These are phyloP conservation scores for Chaetoderma sp. DNA, from an alignment of 2,888 invertebrate genomes.

Conservation along the genomic window DNA sequence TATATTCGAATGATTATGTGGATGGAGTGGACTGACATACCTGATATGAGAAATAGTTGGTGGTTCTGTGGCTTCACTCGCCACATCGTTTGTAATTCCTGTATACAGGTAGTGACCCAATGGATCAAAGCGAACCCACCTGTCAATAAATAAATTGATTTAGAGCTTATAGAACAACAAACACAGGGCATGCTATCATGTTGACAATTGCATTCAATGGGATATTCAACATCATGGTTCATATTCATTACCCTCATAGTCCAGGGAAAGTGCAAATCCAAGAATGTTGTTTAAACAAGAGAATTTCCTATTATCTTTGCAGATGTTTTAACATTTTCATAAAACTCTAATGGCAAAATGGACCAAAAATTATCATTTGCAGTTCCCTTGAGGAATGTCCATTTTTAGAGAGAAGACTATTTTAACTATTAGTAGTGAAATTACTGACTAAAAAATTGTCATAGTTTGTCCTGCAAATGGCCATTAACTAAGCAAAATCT, in stretches of 20 bases:
- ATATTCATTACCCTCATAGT: not conserved
- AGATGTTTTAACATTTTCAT: too few relatives aligned
- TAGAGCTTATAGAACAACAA: slow-evolving; percentile 23
- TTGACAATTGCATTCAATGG: not conserved
- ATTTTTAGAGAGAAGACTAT: too few relatives aligned
- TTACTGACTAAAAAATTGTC: too few relatives aligned
- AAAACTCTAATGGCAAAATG: too few relatives aligned
- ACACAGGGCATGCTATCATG: not conserved
- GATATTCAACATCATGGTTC: not conserved
- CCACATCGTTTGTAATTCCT: slow-evolving; percentile 77
- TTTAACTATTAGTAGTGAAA: too few relatives aligned
- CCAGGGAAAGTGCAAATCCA: not conserved
- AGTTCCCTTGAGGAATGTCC: too few relatives aligned
- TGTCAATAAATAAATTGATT: slow-evolving; percentile 67
- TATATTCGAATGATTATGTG: too few relatives aligned
- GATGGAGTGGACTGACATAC: too few relatives aligned
- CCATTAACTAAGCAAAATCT: too few relatives aligned
- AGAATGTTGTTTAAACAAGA: not conserved
- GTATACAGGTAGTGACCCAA: slow-evolving; percentile 85
- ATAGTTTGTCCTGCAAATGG: too few relatives aligned
- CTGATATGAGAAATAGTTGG: slow-evolving; percentile 33
- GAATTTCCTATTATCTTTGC: not conserved
- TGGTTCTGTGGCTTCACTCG: slow-evolving; percentile 40
- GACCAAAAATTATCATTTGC: too few relatives aligned
- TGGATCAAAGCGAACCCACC: slow-evolving; percentile 87